Conservation (phyloP, 2,113 vertebrate genomes). For the Thalassarche chlororhynchos region DNA sequence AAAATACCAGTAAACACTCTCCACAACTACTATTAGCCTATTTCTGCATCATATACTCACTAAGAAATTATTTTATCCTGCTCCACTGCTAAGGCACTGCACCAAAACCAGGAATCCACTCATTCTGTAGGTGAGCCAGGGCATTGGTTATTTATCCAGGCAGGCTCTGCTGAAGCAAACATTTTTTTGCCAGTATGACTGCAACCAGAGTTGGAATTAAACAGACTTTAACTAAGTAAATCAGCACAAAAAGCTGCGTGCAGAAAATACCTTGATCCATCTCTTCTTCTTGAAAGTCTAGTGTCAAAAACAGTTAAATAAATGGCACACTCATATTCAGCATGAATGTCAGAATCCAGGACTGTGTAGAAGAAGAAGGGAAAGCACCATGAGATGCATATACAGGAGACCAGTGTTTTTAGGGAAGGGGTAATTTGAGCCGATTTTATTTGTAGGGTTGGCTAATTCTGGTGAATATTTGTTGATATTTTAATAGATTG, state of each 20-base stretch:
- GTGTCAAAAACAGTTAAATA: neutral
- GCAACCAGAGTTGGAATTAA: neutral
- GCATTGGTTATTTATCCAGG: neutral
- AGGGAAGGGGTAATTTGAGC: neutral
- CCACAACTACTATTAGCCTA: neutral
- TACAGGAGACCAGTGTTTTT: neutral
- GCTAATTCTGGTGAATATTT: neutral
- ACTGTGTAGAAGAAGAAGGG: neutral
- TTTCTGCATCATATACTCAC: neutral
- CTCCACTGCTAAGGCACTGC: neutral
- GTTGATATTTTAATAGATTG: neutral
- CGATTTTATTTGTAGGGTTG: neutral
- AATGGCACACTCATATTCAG: neutral
- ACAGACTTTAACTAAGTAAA: neutral
- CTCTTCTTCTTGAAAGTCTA: neutral
- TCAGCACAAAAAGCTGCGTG: neutral
- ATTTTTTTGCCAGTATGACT: neutral
- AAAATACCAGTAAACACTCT: neutral
- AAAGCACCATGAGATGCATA: neutral
- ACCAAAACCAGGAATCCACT: neutral
- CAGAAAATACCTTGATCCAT: neutral
- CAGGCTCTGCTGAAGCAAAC: constrained; percentile 1
- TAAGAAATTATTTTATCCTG: neutral
- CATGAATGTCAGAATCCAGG: neutral
- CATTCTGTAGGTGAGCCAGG: neutral